Percentiles rank a stretch among this genome's conserved stretches.
Conservation (phyloP, 2,888 invertebrate species). For the Melanostoma scalare region DNA sequence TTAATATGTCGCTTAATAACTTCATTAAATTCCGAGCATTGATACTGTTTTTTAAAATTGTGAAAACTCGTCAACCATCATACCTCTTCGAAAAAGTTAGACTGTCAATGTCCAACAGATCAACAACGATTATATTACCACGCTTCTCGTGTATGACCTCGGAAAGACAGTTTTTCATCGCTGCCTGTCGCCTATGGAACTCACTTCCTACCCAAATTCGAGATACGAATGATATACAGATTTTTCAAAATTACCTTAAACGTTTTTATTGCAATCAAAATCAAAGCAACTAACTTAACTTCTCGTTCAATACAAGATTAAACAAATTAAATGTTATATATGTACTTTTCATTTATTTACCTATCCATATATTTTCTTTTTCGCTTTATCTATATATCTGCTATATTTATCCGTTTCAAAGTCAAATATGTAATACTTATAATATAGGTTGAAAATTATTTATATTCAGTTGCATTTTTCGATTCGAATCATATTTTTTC, state of each 20-base stretch:
- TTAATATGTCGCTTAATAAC: slow-evolving; percentile 1
- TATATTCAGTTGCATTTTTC: too few relatives aligned
- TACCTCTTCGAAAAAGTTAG: not conserved
- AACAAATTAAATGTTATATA: too few relatives aligned
- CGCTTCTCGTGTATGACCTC: not conserved
- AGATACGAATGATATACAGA: not conserved
- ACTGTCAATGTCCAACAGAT: not conserved
- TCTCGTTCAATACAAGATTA: too few relatives aligned
- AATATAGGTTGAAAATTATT: too few relatives aligned
- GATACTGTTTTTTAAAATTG: not conserved
- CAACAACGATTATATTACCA: not conserved
- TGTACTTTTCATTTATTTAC: too few relatives aligned
- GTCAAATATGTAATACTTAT: too few relatives aligned
- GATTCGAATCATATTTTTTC: too few relatives aligned
- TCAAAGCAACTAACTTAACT: too few relatives aligned
- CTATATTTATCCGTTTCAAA: too few relatives aligned
- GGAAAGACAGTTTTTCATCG: not conserved
- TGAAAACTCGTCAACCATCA: not conserved
- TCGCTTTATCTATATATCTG: too few relatives aligned
- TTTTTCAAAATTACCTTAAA: not conserved
- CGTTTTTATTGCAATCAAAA: too few relatives aligned
- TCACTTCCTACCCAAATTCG: not conserved
- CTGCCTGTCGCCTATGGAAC: not conserved
- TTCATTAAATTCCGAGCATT: slow-evolving; percentile 1
- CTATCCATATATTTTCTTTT: too few relatives aligned